Percentiles rank a stretch among this genome's conserved stretches.
These are phyloP conservation scores for Coelogynopora nodosa DNA, from an alignment of 2,888 invertebrate genomes.

Conservation along the genomic window DNA sequence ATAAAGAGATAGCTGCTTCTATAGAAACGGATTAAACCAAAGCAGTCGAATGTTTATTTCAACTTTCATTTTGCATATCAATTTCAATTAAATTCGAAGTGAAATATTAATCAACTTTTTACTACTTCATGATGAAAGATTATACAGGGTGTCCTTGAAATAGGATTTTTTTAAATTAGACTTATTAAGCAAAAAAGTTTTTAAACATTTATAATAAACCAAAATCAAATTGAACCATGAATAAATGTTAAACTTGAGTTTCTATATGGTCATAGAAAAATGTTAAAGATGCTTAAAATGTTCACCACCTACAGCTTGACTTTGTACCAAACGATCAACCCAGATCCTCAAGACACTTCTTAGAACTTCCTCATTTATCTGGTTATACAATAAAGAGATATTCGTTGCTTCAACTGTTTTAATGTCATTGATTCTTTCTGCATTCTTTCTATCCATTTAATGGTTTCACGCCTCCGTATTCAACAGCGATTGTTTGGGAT, in stretches of 20 bases:
- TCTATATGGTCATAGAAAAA: background rate
- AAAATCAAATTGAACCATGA: background rate
- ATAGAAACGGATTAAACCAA: too few relatives aligned
- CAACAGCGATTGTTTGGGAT: constrained; percentile 8
- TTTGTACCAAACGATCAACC: background rate
- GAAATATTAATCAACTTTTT: too few relatives aligned
- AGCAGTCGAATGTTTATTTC: too few relatives aligned
- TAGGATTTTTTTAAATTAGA: too few relatives aligned
- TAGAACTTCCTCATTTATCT: constrained; percentile 4
- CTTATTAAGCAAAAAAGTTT: too few relatives aligned
- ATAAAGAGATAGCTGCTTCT: too few relatives aligned
- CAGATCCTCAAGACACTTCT: background rate
- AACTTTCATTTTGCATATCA: too few relatives aligned
- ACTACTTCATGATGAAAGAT: too few relatives aligned
- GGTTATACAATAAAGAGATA: background rate
- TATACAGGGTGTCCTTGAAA: background rate
- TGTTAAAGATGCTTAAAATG: constrained; percentile 3
- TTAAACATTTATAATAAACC: background rate
- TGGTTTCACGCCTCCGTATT: background rate
- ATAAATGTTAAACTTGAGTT: background rate
- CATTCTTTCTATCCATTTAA: background rate
- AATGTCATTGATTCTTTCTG: constrained; percentile 1
- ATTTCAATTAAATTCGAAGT: too few relatives aligned
- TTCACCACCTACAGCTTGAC: constrained; percentile 18
- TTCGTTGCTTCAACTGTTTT: background rate